Conservation (phyloP, 2,888 invertebrate species). For the Diplolepis rosae region DNA sequence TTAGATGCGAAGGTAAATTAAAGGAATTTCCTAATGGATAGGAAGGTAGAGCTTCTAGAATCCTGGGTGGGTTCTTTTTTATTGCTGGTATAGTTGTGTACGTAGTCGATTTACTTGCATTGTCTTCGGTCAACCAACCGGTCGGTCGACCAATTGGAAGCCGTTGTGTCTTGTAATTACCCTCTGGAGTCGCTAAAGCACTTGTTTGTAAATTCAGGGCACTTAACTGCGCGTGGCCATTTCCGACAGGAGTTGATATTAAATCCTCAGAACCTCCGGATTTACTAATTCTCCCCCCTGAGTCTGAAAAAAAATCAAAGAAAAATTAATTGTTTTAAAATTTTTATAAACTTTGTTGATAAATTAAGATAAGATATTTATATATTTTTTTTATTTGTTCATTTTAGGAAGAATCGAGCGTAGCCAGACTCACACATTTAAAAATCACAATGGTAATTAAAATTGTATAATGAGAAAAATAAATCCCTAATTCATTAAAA, state of each 20-base stretch:
- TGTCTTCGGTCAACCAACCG: constrained; percentile 62
- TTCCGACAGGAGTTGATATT: constrained; percentile 41
- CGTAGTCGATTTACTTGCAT: constrained; percentile 40
- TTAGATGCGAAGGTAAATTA: constrained; percentile 4
- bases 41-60: constrained; percentile 68
- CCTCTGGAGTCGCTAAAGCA: constrained; percentile 38
- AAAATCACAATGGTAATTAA: too few species aligned
- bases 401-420: too few species aligned
- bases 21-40: constrained; percentile 54
- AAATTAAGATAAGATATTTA: constrained; percentile 21
- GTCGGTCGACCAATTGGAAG: constrained; percentile 44
- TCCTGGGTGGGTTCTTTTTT: constrained; percentile 66
- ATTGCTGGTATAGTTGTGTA: constrained; percentile 34
- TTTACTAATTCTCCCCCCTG: constrained; percentile 61
- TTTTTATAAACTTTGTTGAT: background rate
- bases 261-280: constrained; percentile 68
- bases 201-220: constrained; percentile 64
- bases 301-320: constrained; percentile 53
- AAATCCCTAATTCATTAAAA: too few species aligned
- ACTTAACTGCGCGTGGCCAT: constrained; percentile 54
- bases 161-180: constrained; percentile 30
- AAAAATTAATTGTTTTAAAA: too few species aligned
- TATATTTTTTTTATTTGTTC: background rate
- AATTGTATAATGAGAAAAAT: too few species aligned
- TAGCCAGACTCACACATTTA: too few species aligned